Base-by-base conservation (phyloP, 2,888 invertebrate genomes). In the Caenorhabditis sulstoni region DNA sequence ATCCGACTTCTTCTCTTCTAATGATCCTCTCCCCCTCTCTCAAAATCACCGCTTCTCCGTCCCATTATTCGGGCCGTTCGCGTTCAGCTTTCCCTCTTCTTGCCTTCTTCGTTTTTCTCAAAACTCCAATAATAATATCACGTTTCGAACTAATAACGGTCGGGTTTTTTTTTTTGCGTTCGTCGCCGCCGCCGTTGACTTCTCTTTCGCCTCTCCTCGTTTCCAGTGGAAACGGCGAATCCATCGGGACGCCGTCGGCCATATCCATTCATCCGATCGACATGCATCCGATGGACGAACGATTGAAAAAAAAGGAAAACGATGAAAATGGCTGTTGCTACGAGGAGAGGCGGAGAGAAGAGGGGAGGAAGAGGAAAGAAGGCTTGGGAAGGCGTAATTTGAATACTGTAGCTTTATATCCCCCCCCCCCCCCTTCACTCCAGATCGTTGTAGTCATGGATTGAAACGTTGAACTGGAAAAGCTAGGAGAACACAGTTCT, bases 241-340 rank as follows among this genome's bases (percentile, higher is more conserved):
- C 41, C 41, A 41, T 41, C 41, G 29, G 29, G 3, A 29, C 29
- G 29, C 7, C 29, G 29, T 29, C 41, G 11, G 2, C 41, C 52
- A 44, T 66, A 66, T 66, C 66, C 66, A 66, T 66, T 66, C 66
- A 66, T 66, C 66, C 66, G 66, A 66, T 65, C 65, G 65, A 65
- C 65, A 65, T 65, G 65, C 52, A 65, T 65, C 53, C 53, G 41
- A 11, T 4, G 41, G 12, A 41, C 3, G 29, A 29, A 29, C 29
- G n/a, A n/a, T n/a, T n/a, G n/a, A 29, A 3, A 29, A 29, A 29
- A 29, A 29, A 29, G 3, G 29, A 41, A 41, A 41, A 41, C 11
- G 41, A 41, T 41, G 41, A 41, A 41, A 41, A 41, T 41, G 41
- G 41, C 41, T 41, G 41, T 29, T 29, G 29, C 29, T 29, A 29